These are phyloP conservation scores for Pluvialis apricaria DNA, from an alignment of 2,113 vertebrate genomes.

Conservation along the genomic window DNA sequence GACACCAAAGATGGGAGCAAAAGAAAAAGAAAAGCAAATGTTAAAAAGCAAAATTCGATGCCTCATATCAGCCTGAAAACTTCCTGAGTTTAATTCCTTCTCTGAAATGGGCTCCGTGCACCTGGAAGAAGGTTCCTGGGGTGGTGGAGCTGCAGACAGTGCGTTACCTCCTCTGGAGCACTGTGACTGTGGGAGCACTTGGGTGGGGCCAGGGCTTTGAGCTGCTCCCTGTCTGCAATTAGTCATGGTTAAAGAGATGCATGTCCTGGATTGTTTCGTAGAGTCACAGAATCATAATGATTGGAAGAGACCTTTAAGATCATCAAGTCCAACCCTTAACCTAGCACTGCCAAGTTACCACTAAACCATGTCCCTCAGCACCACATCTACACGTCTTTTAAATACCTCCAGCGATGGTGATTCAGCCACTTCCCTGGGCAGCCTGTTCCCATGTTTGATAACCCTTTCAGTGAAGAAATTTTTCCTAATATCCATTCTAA, in stretches of 20 bases:
- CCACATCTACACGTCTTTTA: not conserved
- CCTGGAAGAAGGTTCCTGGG: not conserved
- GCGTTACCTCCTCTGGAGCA: rapidly evolving
- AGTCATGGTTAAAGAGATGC: too few relatives aligned
- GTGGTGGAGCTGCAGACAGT: not conserved
- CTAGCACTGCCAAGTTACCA: not conserved
- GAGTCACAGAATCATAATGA: not conserved
- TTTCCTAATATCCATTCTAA: not conserved
- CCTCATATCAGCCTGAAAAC: not conserved
- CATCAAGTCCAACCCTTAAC: not conserved
- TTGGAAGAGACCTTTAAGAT: not conserved
- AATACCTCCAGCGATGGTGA: not conserved
- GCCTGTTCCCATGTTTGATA: not conserved
- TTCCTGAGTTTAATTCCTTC: not conserved
- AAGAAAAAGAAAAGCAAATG: not conserved
- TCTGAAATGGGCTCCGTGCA: not conserved
- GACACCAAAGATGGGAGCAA: not conserved
- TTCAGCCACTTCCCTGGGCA: not conserved
- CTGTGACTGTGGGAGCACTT: not conserved
- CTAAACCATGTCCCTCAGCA: not conserved
- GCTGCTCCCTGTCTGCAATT: not conserved
- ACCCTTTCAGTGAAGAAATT: not conserved
- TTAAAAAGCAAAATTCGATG: not conserved
- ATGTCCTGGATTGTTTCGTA: not conserved
- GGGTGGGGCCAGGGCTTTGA: not conserved